These are phyloP conservation scores for Eupithecia exiguata DNA, from an alignment of 2,888 invertebrate species.

Conservation along the genomic window DNA sequence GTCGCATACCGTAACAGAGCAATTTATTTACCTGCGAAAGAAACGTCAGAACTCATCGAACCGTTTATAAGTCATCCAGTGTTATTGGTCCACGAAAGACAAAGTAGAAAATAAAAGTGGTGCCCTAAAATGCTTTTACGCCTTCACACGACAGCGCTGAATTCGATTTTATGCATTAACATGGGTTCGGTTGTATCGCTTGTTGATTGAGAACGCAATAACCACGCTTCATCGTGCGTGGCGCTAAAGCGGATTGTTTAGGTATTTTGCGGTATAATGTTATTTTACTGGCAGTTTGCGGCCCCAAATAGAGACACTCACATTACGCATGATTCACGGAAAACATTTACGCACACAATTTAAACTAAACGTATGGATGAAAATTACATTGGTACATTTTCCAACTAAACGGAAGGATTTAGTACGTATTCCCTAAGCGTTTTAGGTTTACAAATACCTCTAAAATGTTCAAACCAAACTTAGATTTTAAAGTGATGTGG, in stretches of 20 bases:
- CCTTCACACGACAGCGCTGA: constrained; percentile 33
- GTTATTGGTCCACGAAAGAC: constrained; percentile 27
- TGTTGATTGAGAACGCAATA: constrained; percentile 45
- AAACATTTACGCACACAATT: constrained; percentile 35
- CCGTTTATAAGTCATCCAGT: constrained; percentile 34
- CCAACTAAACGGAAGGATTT: neutral
- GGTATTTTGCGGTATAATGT: constrained; percentile 41
- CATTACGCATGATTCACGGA: constrained; percentile 40
- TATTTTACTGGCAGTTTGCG: constrained; percentile 45
- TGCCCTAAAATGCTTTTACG: constrained; percentile 41
- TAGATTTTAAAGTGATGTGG: too few species aligned
- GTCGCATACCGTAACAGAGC: constrained; percentile 17
- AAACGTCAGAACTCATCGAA: constrained; percentile 34
- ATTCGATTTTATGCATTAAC: constrained; percentile 42
- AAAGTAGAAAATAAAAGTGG: constrained; percentile 33
- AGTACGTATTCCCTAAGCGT: neutral
- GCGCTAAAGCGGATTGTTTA: constrained; percentile 41
- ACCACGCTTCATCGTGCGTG: constrained; percentile 40
- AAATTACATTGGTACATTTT: constrained; percentile 20
- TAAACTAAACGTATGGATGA: constrained; percentile 24
- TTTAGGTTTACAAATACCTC: neutral
- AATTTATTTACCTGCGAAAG: constrained; percentile 29
- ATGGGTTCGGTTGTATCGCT: constrained; percentile 39
- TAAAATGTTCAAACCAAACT: too few species aligned
- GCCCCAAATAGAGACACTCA: constrained; percentile 40